Evolutionary conservation across 2,797 vertebrate species (phyloP).

Genomic region (Sebastes paucispinis): DNA sequence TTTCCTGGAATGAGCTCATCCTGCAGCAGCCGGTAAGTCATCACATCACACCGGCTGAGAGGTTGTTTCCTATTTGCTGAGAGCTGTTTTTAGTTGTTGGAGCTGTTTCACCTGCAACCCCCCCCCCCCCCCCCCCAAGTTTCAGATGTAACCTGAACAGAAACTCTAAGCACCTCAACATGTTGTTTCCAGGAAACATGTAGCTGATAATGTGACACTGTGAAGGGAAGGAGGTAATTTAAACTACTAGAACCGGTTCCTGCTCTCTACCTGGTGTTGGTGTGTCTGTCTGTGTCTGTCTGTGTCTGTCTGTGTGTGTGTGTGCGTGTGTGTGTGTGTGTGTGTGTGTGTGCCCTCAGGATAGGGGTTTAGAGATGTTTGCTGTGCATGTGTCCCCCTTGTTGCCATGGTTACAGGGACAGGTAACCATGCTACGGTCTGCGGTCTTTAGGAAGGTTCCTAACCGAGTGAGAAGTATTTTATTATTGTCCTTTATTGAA

Average conservation of each 20-base stretch:
- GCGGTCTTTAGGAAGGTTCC: too few relatives aligned
- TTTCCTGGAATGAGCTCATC: background rate
- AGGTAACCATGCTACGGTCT: background rate
- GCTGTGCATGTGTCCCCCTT: background rate
- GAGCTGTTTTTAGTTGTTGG: background rate
- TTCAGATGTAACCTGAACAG: background rate
- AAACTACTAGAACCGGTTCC: conserved; percentile 36
- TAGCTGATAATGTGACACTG: background rate
- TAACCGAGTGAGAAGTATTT: too few relatives aligned
- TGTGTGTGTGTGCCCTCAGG: background rate
- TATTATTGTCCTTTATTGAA: too few relatives aligned
- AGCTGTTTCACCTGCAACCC: background rate
- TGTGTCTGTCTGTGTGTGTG: too few relatives aligned
- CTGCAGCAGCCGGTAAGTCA: conserved; percentile 19
- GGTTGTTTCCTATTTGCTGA: background rate
- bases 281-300: too few relatives aligned
- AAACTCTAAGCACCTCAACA: background rate
- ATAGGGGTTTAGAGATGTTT: background rate
- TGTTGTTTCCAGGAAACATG: background rate
- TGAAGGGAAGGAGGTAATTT: background rate
- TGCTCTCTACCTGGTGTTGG: background rate
- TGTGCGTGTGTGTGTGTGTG: too few relatives aligned
- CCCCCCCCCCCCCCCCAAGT: background rate
- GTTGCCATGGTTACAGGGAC: conserved; percentile 16
- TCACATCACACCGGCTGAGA: too few relatives aligned